phyloP scores from a whole-genome alignment of 2,797 vertebrate genomes.

The Eulemur coronatus region DNA sequence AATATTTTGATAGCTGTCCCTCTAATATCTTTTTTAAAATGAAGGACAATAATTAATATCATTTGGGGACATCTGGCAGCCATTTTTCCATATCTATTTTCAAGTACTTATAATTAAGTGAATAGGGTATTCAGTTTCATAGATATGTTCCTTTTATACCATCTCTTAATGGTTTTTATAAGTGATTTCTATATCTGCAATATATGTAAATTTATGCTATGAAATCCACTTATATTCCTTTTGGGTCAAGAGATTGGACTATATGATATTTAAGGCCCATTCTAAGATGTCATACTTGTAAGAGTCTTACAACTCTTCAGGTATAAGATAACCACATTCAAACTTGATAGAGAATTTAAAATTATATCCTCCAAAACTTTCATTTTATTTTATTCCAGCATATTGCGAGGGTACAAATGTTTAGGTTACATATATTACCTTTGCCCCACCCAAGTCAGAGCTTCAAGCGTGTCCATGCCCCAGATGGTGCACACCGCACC shows the following conservation, averaged over 20 bases:
- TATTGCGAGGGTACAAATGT: too few species aligned
- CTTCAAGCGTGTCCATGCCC: too few species aligned
- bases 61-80: not conserved
- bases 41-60: not conserved
- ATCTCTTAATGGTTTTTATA: constrained; percentile 7
- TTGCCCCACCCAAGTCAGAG: too few species aligned
- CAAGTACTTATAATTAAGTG: constrained; percentile 1
- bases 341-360: constrained; percentile 25
- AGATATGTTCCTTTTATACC: not conserved
- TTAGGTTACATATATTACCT: too few species aligned
- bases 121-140: not conserved
- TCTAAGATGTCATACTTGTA: not conserved
- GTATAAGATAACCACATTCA: not conserved
- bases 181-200: not conserved
- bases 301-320: not conserved
- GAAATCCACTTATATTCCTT: not conserved
- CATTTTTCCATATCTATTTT: not conserved
- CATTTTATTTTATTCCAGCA: too few species aligned
- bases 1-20: not conserved
- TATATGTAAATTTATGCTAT: not conserved
- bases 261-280: not conserved
- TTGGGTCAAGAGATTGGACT: not conserved
- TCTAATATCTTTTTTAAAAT: not conserved
- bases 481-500: too few species aligned
- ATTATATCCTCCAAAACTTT: not conserved